Evolutionary conservation across 2,888 invertebrate species (phyloP), one percentile per base, ranked within the genome.

Genomic region (Ormyrus rosae): DNA sequence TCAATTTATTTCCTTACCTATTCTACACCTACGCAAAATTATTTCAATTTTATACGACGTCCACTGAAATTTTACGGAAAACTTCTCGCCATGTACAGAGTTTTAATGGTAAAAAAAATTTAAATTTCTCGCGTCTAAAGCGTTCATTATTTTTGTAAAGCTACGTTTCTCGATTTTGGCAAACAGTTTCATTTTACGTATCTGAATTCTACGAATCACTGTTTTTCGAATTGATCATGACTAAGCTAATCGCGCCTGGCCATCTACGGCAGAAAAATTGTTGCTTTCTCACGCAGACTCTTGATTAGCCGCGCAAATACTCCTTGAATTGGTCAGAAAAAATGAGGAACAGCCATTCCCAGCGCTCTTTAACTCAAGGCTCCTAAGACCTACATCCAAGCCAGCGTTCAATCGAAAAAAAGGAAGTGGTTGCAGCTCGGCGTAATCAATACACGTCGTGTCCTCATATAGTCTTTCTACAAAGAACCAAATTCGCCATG

Each of bases 381-480:
- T 48, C 19, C 9, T 70, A 61, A 19, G 50, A 71, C 55, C 34
- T 51, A 51, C 61, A 34, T 53, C 58, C 10, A 19, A 34, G 34
- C 0, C 34, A 34, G 34, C 34, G 34, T 34, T 34, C 34, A 34
- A 34, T 34, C 34, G 55, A 19, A 9, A 51, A 58, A 56, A 78
- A 60, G 53, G 46, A 67, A 76, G 76, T 63, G 19, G 55, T 9
- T 60, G 70, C 64, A 79, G 60, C 11, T 63, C 58, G 60, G 56
- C 9, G 63, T 81, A 78, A 81, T 81, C 81, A 78, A 81, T 81
- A 81, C 67, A 70, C 70, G 69, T 73, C 73, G 77, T 74, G 74
- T 65, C 69, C 73, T 73, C 51, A 46, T 71, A 65, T 56, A 72
- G 10, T 34, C 7, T 53, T 10, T 34, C 51, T 34, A 63, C 51